Percentiles rank a stretch among this genome's conserved stretches.
phyloP scores from a whole-genome alignment of 2,797 vertebrate species.

The Carcharodon carcharias region DNA sequence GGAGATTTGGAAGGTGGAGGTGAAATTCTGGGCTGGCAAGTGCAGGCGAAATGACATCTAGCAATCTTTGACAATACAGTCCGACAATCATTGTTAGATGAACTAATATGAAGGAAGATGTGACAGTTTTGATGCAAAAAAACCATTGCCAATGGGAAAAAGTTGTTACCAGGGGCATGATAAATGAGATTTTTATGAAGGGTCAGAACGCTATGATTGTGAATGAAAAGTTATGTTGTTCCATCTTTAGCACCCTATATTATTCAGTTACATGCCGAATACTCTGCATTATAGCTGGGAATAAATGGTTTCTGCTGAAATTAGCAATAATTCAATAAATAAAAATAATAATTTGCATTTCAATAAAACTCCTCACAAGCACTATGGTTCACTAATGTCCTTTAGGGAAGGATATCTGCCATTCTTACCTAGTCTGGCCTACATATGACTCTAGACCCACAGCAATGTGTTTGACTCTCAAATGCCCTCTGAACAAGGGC shows the following conservation, averaged over 20 bases:
- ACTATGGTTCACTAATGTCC: too few relatives aligned
- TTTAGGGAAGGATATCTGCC: too few relatives aligned
- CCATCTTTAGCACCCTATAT: neutral
- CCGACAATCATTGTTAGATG: neutral
- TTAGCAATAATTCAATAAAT: neutral
- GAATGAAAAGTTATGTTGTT: neutral
- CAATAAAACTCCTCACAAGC: neutral
- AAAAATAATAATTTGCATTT: neutral
- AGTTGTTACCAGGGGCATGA: too few relatives aligned
- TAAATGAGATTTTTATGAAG: neutral
- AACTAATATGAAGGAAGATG: neutral
- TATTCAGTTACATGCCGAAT: neutral
- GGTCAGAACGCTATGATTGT: neutral
- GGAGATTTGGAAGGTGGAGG: too few relatives aligned
- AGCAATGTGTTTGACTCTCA: too few relatives aligned
- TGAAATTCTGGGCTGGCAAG: neutral
- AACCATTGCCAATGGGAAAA: neutral
- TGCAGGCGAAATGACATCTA: neutral
- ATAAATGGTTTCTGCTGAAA: neutral
- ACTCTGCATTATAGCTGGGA: neutral
- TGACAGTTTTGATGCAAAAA: neutral
- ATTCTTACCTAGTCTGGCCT: too few relatives aligned
- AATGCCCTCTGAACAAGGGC: too few relatives aligned
- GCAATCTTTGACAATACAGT: neutral
- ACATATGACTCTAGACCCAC: too few relatives aligned